phyloP scores from a whole-genome alignment of 2,113 vertebrate species.

The Stercorarius parasiticus region DNA sequence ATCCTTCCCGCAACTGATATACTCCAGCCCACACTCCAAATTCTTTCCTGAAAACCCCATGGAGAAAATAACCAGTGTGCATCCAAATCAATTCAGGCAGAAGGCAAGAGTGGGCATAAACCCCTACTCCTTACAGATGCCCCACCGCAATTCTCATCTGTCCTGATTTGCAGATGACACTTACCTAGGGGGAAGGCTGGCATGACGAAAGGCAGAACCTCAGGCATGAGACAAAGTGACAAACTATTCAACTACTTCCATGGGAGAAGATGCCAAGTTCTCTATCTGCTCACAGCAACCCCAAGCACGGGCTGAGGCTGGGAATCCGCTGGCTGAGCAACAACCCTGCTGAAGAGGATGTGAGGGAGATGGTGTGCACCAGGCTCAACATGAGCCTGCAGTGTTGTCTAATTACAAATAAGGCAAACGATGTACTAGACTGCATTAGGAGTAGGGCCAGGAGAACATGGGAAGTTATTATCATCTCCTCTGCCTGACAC shows the following conservation, averaged over 20 bases:
- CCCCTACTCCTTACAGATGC: neutral
- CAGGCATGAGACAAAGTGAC: neutral
- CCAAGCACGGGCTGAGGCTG: neutral
- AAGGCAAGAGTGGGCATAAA: neutral
- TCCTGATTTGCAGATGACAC: neutral
- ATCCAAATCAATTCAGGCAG: neutral
- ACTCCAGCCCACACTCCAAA: neutral
- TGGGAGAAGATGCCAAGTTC: neutral
- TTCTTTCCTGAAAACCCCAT: neutral
- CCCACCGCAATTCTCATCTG: neutral
- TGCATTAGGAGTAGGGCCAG: neutral
- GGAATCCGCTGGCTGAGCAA: neutral
- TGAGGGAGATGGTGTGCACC: neutral
- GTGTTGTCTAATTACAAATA: accelerated
- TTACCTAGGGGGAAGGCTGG: neutral
- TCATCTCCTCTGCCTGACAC: neutral
- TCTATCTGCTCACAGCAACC: neutral
- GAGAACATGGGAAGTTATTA: neutral
- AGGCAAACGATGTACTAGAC: neutral
- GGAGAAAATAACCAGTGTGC: neutral
- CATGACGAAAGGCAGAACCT: neutral
- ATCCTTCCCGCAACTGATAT: neutral
- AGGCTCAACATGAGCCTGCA: neutral
- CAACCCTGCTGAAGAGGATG: neutral
- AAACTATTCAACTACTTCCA: neutral